Base-by-base conservation (phyloP, 2,113 vertebrate species). In the Dunckerocampus dactyliophorus region DNA sequence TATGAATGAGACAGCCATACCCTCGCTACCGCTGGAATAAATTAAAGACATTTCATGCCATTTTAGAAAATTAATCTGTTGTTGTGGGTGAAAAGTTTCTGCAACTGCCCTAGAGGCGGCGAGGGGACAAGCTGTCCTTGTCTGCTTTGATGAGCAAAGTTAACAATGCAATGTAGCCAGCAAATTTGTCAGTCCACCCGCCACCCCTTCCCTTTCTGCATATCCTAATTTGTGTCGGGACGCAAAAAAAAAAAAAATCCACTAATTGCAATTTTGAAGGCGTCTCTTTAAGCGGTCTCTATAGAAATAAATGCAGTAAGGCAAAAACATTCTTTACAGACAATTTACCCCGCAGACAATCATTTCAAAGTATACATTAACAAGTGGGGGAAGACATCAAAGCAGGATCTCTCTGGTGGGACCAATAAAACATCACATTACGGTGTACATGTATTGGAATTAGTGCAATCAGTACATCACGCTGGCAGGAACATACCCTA, bases 11-110 rank as follows among this genome's bases (percentile, higher is more conserved):
- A 82, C 74, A 78, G 79, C 57, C 68, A 20, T 65, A 70, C 64
- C 55, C 58, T 1, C 17, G 59, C 78, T 68, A 47, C 59, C 60
- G 49, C 55, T 59, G 65, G 63, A 84, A 85, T 83, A 80, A 75
- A 81, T 84, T 82, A 79, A 82, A 79, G 72, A 52, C 69, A 72
- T 63, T 82, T 75, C 22, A 46, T 85, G 78, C 80, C 71, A 83
- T 87, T 84, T 84, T 21, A 47, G 64, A 14, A 77, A 77, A 80
- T 81, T 48, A 81, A 80, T 81, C 83, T 77, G 79, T 83, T 75
- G 70, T 81, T 61, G 57, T 59, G 59, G 49, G 52, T 12, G 6
- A 49, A 69, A 75, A 43, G 56, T 72, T 77, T 80, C 45, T 21
- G n/a, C 47, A 11, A 74, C 59, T 71, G 68, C 71, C 74, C 79